Conservation (phyloP, 2,888 invertebrate genomes). For the Parnassius apollo region DNA sequence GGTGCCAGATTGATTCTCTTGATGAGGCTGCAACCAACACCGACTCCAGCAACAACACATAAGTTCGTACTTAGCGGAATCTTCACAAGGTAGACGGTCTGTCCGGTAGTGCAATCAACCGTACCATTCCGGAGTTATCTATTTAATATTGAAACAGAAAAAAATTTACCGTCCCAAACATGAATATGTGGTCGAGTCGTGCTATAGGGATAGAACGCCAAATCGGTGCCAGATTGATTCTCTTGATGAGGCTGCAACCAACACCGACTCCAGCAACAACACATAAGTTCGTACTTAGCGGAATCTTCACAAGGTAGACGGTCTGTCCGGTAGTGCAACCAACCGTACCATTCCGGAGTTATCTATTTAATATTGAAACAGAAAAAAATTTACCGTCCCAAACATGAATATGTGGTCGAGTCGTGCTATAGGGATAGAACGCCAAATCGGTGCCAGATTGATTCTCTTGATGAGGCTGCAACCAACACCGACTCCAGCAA, state of each 20-base stretch:
- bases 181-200: conserved; percentile 44
- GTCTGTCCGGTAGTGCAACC: conserved; percentile 95
- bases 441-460: conserved; percentile 47
- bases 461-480: conserved; percentile 55
- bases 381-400: conserved; percentile 55
- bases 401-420: conserved; percentile 36
- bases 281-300: conserved; percentile 49
- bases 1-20: conserved; percentile 55
- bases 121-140: conserved; percentile 97
- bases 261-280: conserved; percentile 40
- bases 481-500: conserved; percentile 47
- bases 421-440: conserved; percentile 58
- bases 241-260: conserved; percentile 59
- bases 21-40: conserved; percentile 52
- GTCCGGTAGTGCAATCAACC: conserved; percentile 98
- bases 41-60: conserved; percentile 42
- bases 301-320: conserved; percentile 52
- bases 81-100: conserved; percentile 57
- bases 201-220: conserved; percentile 56
- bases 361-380: too few species aligned
- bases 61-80: conserved; percentile 52
- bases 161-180: conserved; percentile 57
- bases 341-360: conserved; percentile 98
- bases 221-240: conserved; percentile 49
- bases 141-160: too few species aligned